Conservation (phyloP, 2,113 vertebrate genomes). For the Melanerpes formicivorus region DNA sequence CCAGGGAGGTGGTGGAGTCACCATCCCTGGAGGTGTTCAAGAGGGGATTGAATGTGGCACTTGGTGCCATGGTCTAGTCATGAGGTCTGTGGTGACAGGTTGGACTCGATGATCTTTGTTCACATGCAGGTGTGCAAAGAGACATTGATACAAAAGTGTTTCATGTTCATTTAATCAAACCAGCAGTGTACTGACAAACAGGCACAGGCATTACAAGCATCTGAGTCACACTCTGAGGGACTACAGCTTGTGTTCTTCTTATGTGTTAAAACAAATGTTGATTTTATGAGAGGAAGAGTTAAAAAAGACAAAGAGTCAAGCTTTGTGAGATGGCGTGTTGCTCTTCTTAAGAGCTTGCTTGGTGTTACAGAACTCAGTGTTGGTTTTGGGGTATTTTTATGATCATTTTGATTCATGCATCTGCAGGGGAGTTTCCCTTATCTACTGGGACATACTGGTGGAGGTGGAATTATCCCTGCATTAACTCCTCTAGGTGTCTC, state of each 20-base stretch:
- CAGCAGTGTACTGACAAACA: background rate
- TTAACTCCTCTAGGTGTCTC: background rate
- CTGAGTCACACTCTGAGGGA: background rate
- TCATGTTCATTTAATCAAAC: constrained; percentile 35
- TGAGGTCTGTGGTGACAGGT: too few species aligned
- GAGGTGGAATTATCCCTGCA: background rate
- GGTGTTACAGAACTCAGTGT: background rate
- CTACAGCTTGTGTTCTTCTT: background rate
- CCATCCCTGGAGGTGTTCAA: too few species aligned
- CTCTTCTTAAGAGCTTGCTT: background rate
- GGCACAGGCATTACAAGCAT: background rate
- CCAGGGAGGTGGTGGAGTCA: too few species aligned
- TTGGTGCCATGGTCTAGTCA: too few species aligned
- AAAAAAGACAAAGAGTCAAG: background rate
- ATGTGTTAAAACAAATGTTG: background rate
- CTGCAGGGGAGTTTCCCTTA: background rate
- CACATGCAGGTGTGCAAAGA: background rate
- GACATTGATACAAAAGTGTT: constrained; percentile 10
- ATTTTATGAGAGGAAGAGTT: background rate
- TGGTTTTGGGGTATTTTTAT: background rate
- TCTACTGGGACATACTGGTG: background rate
- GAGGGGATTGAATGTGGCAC: too few species aligned
- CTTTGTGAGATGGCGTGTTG: background rate
- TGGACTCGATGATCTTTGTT: background rate
- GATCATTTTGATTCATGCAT: background rate